Evolutionary conservation across 2,888 invertebrate genomes (phyloP).

Genomic region (Habroteleia sp.): DNA sequence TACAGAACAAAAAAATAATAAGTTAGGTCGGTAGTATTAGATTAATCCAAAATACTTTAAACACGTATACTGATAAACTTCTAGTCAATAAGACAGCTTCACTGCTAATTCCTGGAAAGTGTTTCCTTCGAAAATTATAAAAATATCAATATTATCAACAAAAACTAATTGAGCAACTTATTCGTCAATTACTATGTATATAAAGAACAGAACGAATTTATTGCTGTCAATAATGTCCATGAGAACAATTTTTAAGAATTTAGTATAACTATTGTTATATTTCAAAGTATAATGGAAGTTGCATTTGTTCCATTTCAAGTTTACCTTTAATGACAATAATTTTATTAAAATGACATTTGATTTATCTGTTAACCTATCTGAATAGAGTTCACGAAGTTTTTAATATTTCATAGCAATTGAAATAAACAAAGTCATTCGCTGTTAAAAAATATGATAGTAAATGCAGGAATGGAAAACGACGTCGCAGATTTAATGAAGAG

Average conservation of each 20-base stretch:
- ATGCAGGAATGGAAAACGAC: slow-evolving; percentile 3
- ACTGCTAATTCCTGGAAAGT: slow-evolving; percentile 8
- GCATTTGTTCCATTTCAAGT: background rate
- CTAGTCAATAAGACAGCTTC: slow-evolving; percentile 72
- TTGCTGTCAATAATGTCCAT: slow-evolving; percentile 17
- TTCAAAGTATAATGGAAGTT: background rate
- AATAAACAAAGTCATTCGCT: slow-evolving; percentile 9
- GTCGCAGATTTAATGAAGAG: slow-evolving; percentile 66
- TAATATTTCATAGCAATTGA: slow-evolving; percentile 11
- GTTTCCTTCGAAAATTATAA: background rate
- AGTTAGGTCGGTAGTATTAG: slow-evolving; percentile 74
- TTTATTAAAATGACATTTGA: no score
- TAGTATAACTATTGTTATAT: no score
- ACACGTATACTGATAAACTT: slow-evolving; percentile 62
- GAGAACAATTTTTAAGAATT: slow-evolving; percentile 1
- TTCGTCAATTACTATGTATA: slow-evolving; percentile 42
- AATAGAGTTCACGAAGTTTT: background rate
- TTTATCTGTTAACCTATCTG: slow-evolving; percentile 1
- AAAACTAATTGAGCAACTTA: slow-evolving; percentile 13
- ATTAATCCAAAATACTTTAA: slow-evolving; percentile 4
- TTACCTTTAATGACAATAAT: slow-evolving; percentile 1
- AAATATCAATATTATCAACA: slow-evolving; percentile 5
- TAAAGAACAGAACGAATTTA: slow-evolving; percentile 17
- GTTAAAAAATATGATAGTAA: slow-evolving; percentile 13
- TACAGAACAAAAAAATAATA: slow-evolving; percentile 80